phyloP scores from a whole-genome alignment of 2,888 invertebrate genomes.

The Periphyllus acericola region DNA sequence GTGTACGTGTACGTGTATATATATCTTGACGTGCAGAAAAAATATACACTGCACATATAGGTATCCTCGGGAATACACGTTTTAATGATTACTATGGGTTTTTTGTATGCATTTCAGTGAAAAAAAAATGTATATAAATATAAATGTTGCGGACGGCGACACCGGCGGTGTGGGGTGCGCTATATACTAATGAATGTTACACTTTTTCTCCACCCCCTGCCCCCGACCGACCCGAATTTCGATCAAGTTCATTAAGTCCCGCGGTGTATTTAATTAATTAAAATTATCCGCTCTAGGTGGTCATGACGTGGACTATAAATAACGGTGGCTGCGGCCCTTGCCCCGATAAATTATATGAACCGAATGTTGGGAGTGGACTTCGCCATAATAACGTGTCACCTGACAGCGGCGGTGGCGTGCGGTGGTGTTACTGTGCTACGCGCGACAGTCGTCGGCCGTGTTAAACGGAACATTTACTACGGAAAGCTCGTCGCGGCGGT shows the following conservation, averaged over 20 bases:
- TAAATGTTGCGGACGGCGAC: background rate
- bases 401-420: background rate
- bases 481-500: background rate
- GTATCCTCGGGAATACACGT: slow-evolving; percentile 39
- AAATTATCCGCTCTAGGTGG: slow-evolving; percentile 58
- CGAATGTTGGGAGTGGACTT: slow-evolving; percentile 47
- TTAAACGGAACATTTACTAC: slow-evolving; percentile 18
- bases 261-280: slow-evolving; percentile 56
- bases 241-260: slow-evolving; percentile 56
- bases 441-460: background rate
- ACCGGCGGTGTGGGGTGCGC: background rate
- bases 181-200: slow-evolving; percentile 52
- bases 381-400: slow-evolving; percentile 22
- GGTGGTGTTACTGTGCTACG: background rate
- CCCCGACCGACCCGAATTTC: slow-evolving; percentile 33
- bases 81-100: slow-evolving; percentile 55
- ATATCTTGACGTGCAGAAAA: slow-evolving; percentile 35
- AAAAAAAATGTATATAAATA: background rate
- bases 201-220: background rate
- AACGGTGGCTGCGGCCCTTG: slow-evolving; percentile 20
- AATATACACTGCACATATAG: slow-evolving; percentile 9
- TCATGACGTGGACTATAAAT: slow-evolving; percentile 55
- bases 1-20: background rate
- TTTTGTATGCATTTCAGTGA: slow-evolving; percentile 2
- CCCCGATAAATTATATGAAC: slow-evolving; percentile 37